These are phyloP conservation scores for Prenolepis imparis DNA, from an alignment of 2,888 invertebrate genomes.

Conservation along the genomic window DNA sequence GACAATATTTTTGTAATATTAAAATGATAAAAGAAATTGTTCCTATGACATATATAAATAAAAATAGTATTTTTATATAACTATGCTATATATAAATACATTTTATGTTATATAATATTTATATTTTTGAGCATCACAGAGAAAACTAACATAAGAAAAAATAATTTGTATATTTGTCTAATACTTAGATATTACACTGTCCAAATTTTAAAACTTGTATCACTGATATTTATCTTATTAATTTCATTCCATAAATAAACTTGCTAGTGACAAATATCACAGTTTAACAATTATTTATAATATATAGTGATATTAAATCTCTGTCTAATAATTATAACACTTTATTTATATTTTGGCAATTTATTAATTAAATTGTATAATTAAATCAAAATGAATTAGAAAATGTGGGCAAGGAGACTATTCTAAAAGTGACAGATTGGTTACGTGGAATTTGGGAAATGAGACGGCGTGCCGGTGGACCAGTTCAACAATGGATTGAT, in stretches of 20 bases:
- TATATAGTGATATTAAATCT: not conserved
- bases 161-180: not conserved
- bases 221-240: not conserved
- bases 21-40: not conserved
- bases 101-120: not conserved
- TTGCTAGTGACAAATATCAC: not conserved
- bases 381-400: conserved; percentile 72
- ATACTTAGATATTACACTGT: not conserved
- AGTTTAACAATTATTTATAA: not conserved
- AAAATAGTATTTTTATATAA: not conserved
- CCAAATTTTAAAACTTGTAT: not conserved
- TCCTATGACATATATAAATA: not conserved
- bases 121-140: not conserved
- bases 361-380: conserved; percentile 2
- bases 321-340: not conserved
- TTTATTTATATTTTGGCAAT: not conserved
- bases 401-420: conserved; percentile 82
- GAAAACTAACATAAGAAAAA: not conserved
- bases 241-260: not conserved
- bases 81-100: not conserved
- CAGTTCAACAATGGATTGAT: conserved; percentile 92
- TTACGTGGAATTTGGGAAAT: conserved; percentile 87
- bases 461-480: conserved; percentile 88
- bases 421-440: conserved; percentile 83
- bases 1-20: not conserved